These are phyloP conservation scores for Platyura marginata DNA, from an alignment of 1,140 invertebrate genomes.

Conservation along the genomic window DNA sequence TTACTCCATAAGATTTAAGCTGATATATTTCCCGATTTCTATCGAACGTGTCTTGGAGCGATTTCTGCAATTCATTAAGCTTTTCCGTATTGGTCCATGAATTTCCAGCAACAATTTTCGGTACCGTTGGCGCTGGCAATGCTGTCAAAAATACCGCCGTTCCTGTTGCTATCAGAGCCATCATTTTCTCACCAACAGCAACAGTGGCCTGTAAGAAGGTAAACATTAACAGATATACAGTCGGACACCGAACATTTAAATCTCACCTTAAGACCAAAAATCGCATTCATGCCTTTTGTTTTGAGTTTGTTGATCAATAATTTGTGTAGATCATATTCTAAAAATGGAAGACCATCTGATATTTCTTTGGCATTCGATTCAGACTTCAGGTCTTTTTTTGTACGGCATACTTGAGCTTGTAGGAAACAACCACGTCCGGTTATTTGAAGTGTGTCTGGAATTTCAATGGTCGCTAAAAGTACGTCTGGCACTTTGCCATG, in stretches of 20 bases:
- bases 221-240: too few relatives aligned
- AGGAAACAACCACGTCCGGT: slow-evolving; percentile 59
- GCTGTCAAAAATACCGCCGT: slow-evolving; percentile 62
- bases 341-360: slow-evolving; percentile 78
- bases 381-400: slow-evolving; percentile 57
- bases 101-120: slow-evolving; percentile 43
- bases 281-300: slow-evolving; percentile 85
- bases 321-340: slow-evolving; percentile 90
- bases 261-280: slow-evolving; percentile 57
- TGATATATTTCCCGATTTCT: slow-evolving; percentile 51
- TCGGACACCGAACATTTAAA: too few relatives aligned
- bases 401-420: slow-evolving; percentile 60
- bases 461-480: slow-evolving; percentile 73
- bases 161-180: slow-evolving; percentile 75
- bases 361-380: slow-evolving; percentile 88
- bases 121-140: slow-evolving; percentile 48
- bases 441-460: slow-evolving; percentile 50
- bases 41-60: slow-evolving; percentile 42
- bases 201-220: slow-evolving; percentile 48
- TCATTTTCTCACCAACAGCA: slow-evolving; percentile 69
- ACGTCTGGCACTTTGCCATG: slow-evolving; percentile 77
- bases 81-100: slow-evolving; percentile 39
- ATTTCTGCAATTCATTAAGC: slow-evolving; percentile 40
- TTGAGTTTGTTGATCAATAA: slow-evolving; percentile 79
- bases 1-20: slow-evolving; percentile 26